Base-by-base conservation (phyloP, 2,113 vertebrate genomes). In the Rhegmatorhina hoffmannsi region DNA sequence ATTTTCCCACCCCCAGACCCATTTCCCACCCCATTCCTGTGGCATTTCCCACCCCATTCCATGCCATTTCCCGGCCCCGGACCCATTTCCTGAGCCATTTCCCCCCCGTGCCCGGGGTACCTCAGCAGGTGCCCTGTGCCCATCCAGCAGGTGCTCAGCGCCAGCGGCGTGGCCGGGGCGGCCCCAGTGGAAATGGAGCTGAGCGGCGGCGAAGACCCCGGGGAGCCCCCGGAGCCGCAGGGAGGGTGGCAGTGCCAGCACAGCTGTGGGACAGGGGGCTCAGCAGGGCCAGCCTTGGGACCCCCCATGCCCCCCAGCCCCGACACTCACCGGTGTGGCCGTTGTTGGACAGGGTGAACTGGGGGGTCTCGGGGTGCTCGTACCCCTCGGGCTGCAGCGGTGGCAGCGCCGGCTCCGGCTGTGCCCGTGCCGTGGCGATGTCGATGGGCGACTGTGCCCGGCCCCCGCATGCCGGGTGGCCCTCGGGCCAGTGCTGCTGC, bases 121-220 rank as follows among this genome's bases (percentile, higher is more conserved):
- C 98, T 99, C 99, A 17, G 98, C 99, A 1, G 98, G 97, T 31
- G 98, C 96, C 11, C 97, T 97, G 62, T 93, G 94, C 7, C 98
- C 97, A 1, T 99, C 97, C 72, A 99, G 96, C 74, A 97, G 98
- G 84, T 99, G 99, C 95, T 99, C 99, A 2, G 99, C 98, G 3
- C 99, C 99, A 0, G 78, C 99, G 7, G 78, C 28, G 20, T 47
- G 73, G 1, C 97, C 97, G 6, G 67, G 82, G 15, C 97, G 97
- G 29, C 99, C 99, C 98, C 99, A 99, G 96, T 99, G 99, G 74
- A 99, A 98, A 87, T 99, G 99, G 59, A 99, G 97, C 96, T 99
- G 99, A 2, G 96, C 97, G 1, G 99, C 98, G 1, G 97, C 97
- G n/a, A 98, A 99, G 50, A 96, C 95, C 74, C 63, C 96, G 19